These are phyloP conservation scores for Actinostola sp. DNA, from an alignment of 92 coral and sea anemone species.

Conservation along the genomic window DNA sequence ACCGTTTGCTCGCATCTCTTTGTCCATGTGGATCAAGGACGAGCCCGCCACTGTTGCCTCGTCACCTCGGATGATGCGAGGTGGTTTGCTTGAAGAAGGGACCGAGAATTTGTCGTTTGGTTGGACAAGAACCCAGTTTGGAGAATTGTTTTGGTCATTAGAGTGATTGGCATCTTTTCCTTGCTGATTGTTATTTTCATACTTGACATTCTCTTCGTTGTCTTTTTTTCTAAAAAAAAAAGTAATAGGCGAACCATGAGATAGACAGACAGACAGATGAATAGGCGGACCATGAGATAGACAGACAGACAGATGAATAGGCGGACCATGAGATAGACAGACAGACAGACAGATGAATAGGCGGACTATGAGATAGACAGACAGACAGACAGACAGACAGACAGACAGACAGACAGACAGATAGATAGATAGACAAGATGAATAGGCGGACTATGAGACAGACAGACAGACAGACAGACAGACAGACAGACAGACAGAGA, in stretches of 20 bases:
- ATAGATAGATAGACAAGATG: neutral
- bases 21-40: slow-evolving; percentile 15
- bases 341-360: neutral
- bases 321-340: neutral
- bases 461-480: too few relatives aligned
- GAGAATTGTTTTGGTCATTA: neutral
- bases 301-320: too few relatives aligned
- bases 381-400: neutral
- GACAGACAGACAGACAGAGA: too few relatives aligned
- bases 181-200: neutral
- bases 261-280: too few relatives aligned
- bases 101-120: neutral
- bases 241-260: neutral
- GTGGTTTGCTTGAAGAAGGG: slow-evolving; percentile 7
- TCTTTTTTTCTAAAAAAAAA: neutral
- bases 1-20: slow-evolving; percentile 21
- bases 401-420: neutral
- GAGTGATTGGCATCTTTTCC: neutral
- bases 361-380: neutral
- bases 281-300: too few relatives aligned
- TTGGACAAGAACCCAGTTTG: slow-evolving; percentile 22
- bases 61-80: slow-evolving; percentile 5
- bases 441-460: too few relatives aligned
- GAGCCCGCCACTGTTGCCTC: slow-evolving; percentile 15
- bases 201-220: neutral